phyloP scores from a whole-genome alignment of 1,140 invertebrate species.

The Lasioglossum baleicum region DNA sequence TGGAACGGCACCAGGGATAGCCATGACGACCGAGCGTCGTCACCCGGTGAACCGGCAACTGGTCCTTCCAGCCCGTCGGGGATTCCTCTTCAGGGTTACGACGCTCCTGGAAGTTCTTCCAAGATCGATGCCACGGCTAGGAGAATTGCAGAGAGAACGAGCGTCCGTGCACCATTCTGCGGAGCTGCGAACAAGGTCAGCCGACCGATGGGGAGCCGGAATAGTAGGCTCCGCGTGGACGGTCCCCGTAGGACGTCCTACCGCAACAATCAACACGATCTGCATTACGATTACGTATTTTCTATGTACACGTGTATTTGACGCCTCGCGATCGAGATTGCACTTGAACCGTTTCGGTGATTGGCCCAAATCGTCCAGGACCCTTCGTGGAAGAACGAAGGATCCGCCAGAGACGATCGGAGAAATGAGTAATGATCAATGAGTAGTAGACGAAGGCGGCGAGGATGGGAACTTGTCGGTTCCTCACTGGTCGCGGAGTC shows the following conservation, averaged over 20 bases:
- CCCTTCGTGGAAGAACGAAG: not conserved
- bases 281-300: slow-evolving; percentile 38
- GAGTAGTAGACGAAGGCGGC: not conserved
- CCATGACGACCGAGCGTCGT: not conserved
- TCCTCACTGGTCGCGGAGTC: slow-evolving; percentile 9
- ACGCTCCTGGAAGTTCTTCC: slow-evolving; percentile 3
- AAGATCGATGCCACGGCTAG: slow-evolving; percentile 17
- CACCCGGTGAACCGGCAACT: slow-evolving; percentile 6
- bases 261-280: slow-evolving; percentile 25
- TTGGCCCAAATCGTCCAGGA: not conserved
- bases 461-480: not conserved
- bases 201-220: not conserved
- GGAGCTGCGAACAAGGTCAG: slow-evolving; percentile 17
- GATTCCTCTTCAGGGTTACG: slow-evolving; percentile 16
- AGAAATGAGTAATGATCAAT: not conserved
- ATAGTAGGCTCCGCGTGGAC: not conserved
- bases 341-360: not conserved
- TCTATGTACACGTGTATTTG: slow-evolving; percentile 38
- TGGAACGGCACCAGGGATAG: slow-evolving; percentile 19
- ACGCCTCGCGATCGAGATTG: slow-evolving; percentile 42
- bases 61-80: slow-evolving; percentile 5
- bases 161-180: slow-evolving; percentile 1
- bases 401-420: not conserved
- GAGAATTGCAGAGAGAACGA: not conserved
- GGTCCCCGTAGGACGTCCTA: slow-evolving; percentile 15